Base-by-base conservation (phyloP, 2,797 vertebrate species). In the Arnoldichthys spilopterus region DNA sequence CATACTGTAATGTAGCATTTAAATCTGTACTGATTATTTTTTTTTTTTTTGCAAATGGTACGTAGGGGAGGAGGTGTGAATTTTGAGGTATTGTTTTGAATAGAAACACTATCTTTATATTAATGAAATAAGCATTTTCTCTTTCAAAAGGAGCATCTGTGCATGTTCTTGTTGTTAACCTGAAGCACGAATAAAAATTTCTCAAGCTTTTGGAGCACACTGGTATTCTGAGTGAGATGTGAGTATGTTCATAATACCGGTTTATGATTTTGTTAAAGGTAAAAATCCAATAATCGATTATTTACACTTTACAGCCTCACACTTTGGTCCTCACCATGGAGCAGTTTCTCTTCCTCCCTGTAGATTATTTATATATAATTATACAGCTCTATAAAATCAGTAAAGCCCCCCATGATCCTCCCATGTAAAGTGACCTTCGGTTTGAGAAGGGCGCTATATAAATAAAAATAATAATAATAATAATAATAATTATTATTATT, bases 111-210 rank as follows among this genome's bases (percentile, higher is more conserved):
- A 89, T 78, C 85, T 93, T 94, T 92, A 40, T 90, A 93, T 87
- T 89, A 84, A 80, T 64, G 75, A 85, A 83, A 76, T 59, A 43
- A 85, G 82, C 24, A 53, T 20, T 22, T 72, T 81, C 85, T 87
- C 85, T 87, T 85, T 81, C 53, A 83, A 59, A 77, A 74, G 84
- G 87, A 87, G 32, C 88, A 84, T 72, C 82, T 83, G 47, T 85
- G 91, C 90, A 93, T 92, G 91, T 86, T 76, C 88, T 86, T 30
- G 67, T 20, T 53, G 63, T 58, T 72, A 84, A 90, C 85, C 84
- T 26, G 83, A 89, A 89, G 86, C 86, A 84, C 76, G 82, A 93
- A 92, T 92, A 92, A 93, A 91, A 83, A 85, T 91, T 90, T 88
- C 81, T 87, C 80, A 69, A 88, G 34, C 58, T 58, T 76, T 45